Percentiles rank a stretch among this genome's conserved stretches.
Evolutionary conservation across 2,113 vertebrate species (phyloP).

Genomic region (Pristiophorus japonicus): DNA sequence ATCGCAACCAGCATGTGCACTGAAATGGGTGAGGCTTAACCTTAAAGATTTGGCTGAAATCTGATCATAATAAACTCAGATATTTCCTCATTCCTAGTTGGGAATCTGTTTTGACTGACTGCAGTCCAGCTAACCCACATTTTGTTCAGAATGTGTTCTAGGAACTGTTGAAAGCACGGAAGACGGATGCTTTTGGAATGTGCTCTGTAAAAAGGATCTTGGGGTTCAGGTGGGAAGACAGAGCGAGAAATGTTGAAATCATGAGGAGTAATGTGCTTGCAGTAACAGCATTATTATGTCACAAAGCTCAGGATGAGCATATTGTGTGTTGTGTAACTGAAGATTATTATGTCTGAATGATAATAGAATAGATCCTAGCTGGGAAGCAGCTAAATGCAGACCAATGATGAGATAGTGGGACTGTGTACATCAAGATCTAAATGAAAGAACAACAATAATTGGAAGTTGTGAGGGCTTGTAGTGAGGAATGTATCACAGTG

Average conservation of each 20-base stretch:
- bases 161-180: neutral
- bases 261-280: neutral
- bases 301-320: neutral
- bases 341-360: neutral
- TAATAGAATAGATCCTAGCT: neutral
- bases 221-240: neutral
- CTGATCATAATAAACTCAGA: neutral
- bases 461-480: neutral
- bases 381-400: neutral
- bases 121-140: neutral
- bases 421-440: neutral
- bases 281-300: neutral
- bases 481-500: neutral
- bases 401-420: neutral
- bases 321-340: neutral
- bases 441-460: neutral
- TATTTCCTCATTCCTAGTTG: neutral
- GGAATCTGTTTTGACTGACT: neutral
- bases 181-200: neutral
- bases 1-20: too few relatives aligned
- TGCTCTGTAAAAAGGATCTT: neutral
- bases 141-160: neutral
- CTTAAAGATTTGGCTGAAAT: neutral
- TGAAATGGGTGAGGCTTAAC: neutral
- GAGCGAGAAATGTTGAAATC: neutral